A percentile compares a stretch with the other conserved stretches of the same genome.
Evolutionary conservation across 2,797 vertebrate genomes (phyloP).

Genomic region (Rhinella marina): DNA sequence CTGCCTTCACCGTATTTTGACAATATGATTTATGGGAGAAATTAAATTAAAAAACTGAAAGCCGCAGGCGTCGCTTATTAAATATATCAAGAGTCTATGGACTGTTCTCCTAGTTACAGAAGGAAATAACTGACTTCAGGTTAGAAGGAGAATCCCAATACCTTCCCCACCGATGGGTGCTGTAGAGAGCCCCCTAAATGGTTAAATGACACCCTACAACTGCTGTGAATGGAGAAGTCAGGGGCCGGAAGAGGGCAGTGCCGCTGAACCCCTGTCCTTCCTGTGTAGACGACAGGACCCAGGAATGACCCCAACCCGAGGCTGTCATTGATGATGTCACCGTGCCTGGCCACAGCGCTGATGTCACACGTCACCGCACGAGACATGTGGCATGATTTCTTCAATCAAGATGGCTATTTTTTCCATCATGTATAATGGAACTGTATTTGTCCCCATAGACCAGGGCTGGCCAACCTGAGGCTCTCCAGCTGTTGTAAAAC

Average conservation of each 20-base stretch:
- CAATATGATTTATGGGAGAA: constrained; percentile 37
- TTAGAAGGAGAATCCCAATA: neutral
- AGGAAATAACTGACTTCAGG: neutral
- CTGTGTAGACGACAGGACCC: too few species aligned
- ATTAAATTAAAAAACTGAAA: constrained; percentile 40
- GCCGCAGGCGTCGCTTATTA: constrained; percentile 23
- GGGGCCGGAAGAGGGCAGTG: too few species aligned
- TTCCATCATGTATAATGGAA: too few species aligned
- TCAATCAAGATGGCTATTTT: too few species aligned
- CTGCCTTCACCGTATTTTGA: neutral
- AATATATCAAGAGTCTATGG: neutral
- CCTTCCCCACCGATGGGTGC: neutral
- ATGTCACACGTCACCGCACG: too few species aligned
- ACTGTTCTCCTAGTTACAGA: neutral
- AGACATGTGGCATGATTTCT: too few species aligned
- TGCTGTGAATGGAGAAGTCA: neutral
- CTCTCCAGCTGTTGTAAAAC: too few species aligned
- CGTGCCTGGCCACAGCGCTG: too few species aligned
- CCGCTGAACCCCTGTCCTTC: too few species aligned
- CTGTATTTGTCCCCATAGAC: too few species aligned
- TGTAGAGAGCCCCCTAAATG: neutral
- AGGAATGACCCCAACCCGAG: neutral
- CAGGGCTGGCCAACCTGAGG: too few species aligned
- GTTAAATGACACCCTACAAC: neutral
- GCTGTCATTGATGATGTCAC: too few species aligned